Evolutionary conservation across 2,113 vertebrate species (phyloP).

Genomic region (Hystrix brachyura): DNA sequence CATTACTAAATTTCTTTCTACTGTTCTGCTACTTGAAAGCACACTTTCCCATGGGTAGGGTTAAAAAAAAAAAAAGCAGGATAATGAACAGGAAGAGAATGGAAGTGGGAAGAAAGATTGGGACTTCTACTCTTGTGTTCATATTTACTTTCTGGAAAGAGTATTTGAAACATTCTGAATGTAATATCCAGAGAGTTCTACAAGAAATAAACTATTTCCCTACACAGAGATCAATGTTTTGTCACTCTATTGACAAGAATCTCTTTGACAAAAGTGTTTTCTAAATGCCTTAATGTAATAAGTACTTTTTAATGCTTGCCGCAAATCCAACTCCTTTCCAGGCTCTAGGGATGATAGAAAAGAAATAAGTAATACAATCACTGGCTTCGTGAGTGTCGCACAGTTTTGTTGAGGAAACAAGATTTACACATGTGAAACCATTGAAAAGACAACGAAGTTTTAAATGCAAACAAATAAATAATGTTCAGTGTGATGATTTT

Average conservation of each 20-base stretch:
- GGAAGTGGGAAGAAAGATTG: background rate
- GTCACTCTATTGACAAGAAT: background rate
- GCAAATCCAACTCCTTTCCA: background rate
- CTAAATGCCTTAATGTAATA: background rate
- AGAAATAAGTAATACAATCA: background rate
- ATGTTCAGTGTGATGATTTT: background rate
- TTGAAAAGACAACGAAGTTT: background rate
- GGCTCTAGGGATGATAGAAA: background rate
- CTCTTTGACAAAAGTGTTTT: background rate
- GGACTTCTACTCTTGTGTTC: background rate
- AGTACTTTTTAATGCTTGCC: conserved; percentile 32
- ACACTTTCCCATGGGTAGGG: background rate
- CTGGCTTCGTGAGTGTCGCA: background rate
- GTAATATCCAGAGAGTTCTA: background rate
- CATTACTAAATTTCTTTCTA: conserved; percentile 14
- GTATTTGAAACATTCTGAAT: background rate
- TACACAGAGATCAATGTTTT: background rate
- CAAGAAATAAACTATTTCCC: background rate
- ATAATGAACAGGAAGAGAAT: background rate
- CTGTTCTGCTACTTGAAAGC: conserved; percentile 15
- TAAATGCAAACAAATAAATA: background rate
- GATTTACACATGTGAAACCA: background rate
- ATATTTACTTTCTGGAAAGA: background rate
- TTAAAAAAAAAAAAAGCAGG: background rate
- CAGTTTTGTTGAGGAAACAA: background rate